These are phyloP conservation scores for Halcyon leucocephala DNA, from an alignment of 2,797 vertebrate genomes.

Conservation along the genomic window DNA sequence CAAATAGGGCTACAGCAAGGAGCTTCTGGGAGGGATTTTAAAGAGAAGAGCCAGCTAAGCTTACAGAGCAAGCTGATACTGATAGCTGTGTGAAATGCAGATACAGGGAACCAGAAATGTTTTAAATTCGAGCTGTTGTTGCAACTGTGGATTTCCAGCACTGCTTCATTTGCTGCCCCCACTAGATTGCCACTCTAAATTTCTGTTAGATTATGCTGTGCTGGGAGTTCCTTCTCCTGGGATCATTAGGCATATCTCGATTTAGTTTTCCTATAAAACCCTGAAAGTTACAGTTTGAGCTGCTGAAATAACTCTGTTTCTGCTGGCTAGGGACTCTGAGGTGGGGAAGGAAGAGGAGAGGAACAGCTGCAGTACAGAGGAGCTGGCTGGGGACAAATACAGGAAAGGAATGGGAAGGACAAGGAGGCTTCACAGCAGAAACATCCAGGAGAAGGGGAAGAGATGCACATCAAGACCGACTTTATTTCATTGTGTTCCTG, in stretches of 20 bases:
- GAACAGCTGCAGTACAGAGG: background rate
- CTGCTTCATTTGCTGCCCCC: constrained; percentile 35
- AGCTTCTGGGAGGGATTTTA: background rate
- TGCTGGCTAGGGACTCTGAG: background rate
- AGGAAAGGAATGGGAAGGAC: background rate
- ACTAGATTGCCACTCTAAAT: constrained; percentile 48
- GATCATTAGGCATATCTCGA: constrained; percentile 74
- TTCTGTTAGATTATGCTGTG: constrained; percentile 66
- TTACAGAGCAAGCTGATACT: constrained; percentile 28
- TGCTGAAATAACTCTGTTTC: constrained; percentile 58
- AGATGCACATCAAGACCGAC: background rate
- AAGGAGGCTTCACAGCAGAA: background rate
- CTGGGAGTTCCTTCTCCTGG: constrained; percentile 68
- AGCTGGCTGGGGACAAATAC: background rate
- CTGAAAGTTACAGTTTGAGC: constrained; percentile 59
- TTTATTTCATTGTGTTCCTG: background rate
- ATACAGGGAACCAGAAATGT: constrained; percentile 22
- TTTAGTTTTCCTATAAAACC: constrained; percentile 73
- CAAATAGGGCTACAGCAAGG: background rate
- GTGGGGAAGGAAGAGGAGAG: background rate
- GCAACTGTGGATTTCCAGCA: background rate
- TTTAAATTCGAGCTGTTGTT: constrained; percentile 50
- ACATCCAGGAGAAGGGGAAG: background rate
- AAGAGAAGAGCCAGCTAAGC: constrained; percentile 53
- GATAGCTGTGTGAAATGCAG: background rate